phyloP scores from a whole-genome alignment of 2,888 invertebrate species.

The Lasioglossum figueresi region DNA sequence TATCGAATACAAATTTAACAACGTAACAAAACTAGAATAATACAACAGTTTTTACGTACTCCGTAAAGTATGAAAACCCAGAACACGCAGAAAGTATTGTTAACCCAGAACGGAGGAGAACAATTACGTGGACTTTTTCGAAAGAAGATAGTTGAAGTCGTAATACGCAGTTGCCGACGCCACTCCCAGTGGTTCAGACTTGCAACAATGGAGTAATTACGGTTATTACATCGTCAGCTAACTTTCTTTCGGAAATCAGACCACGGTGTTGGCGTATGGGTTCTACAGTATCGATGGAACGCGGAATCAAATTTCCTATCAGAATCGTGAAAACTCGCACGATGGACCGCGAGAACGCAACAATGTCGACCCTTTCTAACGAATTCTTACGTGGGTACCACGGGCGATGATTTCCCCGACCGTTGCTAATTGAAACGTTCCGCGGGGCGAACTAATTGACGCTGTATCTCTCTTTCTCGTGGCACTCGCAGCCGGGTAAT shows the following conservation, averaged over 20 bases:
- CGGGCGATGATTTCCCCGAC: conserved; percentile 5
- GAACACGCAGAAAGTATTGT: not conserved
- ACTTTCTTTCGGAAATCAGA: not conserved
- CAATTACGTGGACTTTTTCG: not conserved
- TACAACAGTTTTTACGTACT: no score
- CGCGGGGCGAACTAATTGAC: conserved; percentile 51
- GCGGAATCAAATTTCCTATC: not conserved
- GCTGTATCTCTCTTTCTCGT: conserved; percentile 29
- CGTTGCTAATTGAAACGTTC: conserved; percentile 49
- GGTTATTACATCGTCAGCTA: not conserved
- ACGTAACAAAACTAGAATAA: no score
- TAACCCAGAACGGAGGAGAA: not conserved
- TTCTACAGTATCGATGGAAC: not conserved
- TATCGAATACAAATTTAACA: no score
- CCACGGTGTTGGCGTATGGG: not conserved
- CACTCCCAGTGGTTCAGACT: not conserved
- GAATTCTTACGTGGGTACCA: conserved; percentile 30
- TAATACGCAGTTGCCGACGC: not conserved
- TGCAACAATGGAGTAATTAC: not conserved
- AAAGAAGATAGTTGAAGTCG: not conserved
- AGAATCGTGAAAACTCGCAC: not conserved
- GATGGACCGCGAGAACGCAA: not conserved
- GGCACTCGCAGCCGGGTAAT: conserved; percentile 34
- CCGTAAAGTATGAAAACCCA: not conserved
- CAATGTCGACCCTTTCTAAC: conserved; percentile 30